These are phyloP conservation scores for Meriones unguiculatus DNA, from an alignment of 2,113 vertebrate genomes.

Conservation along the genomic window DNA sequence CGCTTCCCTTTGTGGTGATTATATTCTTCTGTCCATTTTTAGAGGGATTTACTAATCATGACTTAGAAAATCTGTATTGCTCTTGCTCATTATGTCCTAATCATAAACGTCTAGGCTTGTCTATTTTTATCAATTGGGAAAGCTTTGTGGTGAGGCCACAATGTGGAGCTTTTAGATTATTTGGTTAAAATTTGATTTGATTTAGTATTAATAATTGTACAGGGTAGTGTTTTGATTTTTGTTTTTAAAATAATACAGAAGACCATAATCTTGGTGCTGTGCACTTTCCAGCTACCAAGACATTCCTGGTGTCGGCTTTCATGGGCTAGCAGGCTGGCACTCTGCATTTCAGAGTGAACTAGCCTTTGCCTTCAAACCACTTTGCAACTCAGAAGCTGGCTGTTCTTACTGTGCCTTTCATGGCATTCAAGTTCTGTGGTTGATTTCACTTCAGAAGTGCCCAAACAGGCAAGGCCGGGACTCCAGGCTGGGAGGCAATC, in stretches of 20 bases:
- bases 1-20: background rate
- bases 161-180: background rate
- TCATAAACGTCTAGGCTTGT: background rate
- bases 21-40: background rate
- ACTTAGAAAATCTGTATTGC: background rate
- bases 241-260: constrained; percentile 75
- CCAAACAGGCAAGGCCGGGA: background rate
- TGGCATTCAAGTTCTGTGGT: background rate
- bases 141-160: background rate
- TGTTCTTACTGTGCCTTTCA: background rate
- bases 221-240: constrained; percentile 72
- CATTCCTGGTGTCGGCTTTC: background rate
- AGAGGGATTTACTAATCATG: background rate
- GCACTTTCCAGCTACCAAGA: constrained; percentile 44
- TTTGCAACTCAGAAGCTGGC: background rate
- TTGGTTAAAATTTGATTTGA: background rate
- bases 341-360: background rate
- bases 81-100: background rate
- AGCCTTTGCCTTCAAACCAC: background rate
- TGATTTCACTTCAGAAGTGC: background rate
- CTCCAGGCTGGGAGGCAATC: too few relatives aligned
- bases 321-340: background rate
- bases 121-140: background rate
- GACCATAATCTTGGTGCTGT: background rate
- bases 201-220: constrained; percentile 60